Conservation (phyloP, 2,113 vertebrate species). For the Atrichornis clamosus region DNA sequence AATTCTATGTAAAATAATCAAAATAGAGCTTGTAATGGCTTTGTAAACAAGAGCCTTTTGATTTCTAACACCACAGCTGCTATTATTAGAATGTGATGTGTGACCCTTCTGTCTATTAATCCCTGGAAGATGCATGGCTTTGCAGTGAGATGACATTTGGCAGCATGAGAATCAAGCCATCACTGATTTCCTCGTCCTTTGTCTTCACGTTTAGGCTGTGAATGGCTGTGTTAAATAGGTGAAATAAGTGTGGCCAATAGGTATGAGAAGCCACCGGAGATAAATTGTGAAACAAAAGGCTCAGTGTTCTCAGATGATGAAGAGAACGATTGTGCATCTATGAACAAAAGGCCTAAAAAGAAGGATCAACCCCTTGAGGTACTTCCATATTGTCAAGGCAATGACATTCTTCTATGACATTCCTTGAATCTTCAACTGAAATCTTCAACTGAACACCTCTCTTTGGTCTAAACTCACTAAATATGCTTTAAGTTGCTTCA, state of each 20-base stretch:
- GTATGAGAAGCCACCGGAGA: constrained; percentile 64
- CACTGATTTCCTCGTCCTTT: constrained; percentile 46
- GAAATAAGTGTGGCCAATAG: constrained; percentile 73
- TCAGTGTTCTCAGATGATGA: constrained; percentile 76
- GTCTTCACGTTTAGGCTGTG: constrained; percentile 69
- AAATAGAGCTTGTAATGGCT: neutral
- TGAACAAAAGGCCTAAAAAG: constrained; percentile 64
- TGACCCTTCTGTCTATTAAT: constrained; percentile 16
- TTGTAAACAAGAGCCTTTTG: neutral
- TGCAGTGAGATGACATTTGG: neutral
- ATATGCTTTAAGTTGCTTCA: neutral
- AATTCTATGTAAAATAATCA: neutral
- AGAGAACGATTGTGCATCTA: constrained; percentile 62
- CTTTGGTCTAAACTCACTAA: neutral
- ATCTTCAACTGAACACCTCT: neutral
- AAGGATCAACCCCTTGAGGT: constrained; percentile 76
- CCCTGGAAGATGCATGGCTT: constrained; percentile 46
- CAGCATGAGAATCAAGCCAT: neutral
- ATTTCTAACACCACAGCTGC: constrained; percentile 17
- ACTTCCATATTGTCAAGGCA: constrained; percentile 25
- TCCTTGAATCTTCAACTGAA: neutral
- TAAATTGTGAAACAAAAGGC: constrained; percentile 63
- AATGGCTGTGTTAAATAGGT: constrained; percentile 71
- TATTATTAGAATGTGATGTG: neutral
- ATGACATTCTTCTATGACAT: neutral